Base-by-base conservation (phyloP, 2,797 vertebrate genomes). In the Chaunax sp. region DNA sequence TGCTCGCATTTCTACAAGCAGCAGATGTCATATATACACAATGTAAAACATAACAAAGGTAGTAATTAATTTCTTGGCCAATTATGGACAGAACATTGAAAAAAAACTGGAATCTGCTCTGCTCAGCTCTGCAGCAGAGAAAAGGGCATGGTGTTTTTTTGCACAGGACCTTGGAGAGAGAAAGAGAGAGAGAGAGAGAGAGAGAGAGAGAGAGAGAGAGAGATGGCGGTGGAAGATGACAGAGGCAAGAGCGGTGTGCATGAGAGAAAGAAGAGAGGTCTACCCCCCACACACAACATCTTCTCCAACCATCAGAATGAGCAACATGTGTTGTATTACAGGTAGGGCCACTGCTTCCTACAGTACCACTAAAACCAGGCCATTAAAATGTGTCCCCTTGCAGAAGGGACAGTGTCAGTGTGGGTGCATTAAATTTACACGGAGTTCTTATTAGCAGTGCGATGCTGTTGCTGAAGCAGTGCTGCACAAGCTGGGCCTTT, bases 321-420 rank as follows among this genome's bases (percentile, higher is more conserved):
- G n/a, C n/a, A n/a, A n/a, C n/a, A n/a, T n/a, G n/a, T 44, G 53
- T 52, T 47, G 63, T 41, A 53, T 26, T 53, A n/a, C 56, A 75
- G 75, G 72, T 81, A 53, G 66, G 16, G 62, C 15, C 55, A 55
- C 38, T 68, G 59, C 72, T 75, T 35, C n/a, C n/a, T n/a, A n/a
- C n/a, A 56, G 47, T 41, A 61, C 71, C 76, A 71, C 11, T 52
- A 69, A 80, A 76, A 58, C 1, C 50, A 66, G 59, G 65, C 70
- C 49, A 83, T 87, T 89, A 81, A 84, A 86, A 82, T 50, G 37
- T 65, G 51, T 77, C 60, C 73, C 80, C 58, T 72, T 55, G 35
- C 63, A 69, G 78, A 72, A 75, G 77, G 59, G 69, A 47, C 65
- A 69, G 64, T 66, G 69, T 51, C 65, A 69, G 61, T 66, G 50